Base-by-base conservation (phyloP, 2,888 invertebrate species). In the Sesia apiformis region DNA sequence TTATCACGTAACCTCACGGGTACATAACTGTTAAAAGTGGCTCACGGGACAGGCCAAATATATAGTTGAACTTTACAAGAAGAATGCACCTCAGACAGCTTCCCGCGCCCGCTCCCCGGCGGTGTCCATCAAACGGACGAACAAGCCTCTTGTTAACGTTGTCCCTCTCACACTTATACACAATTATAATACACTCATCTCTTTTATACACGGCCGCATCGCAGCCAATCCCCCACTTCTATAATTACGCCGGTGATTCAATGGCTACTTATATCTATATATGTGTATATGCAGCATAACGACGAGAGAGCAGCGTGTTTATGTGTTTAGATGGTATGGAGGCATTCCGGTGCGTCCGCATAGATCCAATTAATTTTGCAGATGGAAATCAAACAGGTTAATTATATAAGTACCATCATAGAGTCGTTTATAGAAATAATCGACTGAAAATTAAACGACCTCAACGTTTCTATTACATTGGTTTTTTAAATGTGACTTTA, bases 161-260 rank as follows among this genome's bases (percentile, higher is more conserved):
- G 38, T 87, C 87, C 74, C 76, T 62, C 66, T 87, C 79, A 52
- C 74, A 66, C 85, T 57, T 7, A 46, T 70, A 53, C 61, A 63
- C 60, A 55, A 57, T 60, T 60, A 67, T 67, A 63, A 50, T 77
- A 73, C 69, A 62, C 66, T 72, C 60, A 63, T 84, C 82, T 74
- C 74, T 59, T 62, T 76, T 79, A 57, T 75, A 67, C 84, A 60
- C 76, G 65, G 78, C 84, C 80, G 82, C 87, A 85, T 81, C 87
- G 81, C 86, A 88, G 85, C 87, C 88, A 87, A 88, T 87, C 88
- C 89, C 89, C 89, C 88, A 87, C 88, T 89, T 89, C 87, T 89
- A 89, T 89, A 89, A 89, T 89, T 89, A 89, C 88, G 85, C 78
- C 83, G 86, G 87, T 88, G 88, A 89, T 89, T 89, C 89, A 89